phyloP scores from a whole-genome alignment of 1,140 invertebrate genomes.

The Leptonema lineaticorne region DNA sequence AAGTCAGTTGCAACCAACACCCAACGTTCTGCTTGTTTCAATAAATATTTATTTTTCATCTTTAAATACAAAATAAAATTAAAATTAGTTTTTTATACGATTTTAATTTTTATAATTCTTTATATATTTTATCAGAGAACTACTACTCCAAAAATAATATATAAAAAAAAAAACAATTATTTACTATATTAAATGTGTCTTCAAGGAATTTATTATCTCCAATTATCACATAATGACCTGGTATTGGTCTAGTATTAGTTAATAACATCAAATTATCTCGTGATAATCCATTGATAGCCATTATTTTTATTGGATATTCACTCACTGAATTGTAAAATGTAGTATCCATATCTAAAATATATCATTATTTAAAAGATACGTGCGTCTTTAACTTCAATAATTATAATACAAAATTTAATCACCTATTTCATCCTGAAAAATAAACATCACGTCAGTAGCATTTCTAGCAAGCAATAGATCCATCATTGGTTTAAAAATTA shows the following conservation, averaged over 20 bases:
- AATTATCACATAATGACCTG: constrained; percentile 60
- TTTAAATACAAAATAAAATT: not conserved
- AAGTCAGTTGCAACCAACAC: constrained; percentile 51
- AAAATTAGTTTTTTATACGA: not conserved
- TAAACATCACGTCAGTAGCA: constrained; percentile 71
- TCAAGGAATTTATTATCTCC: constrained; percentile 47
- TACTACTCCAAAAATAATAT: too few relatives aligned
- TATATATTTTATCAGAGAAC: not conserved
- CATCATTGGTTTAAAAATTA: constrained; percentile 65
- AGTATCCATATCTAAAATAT: constrained; percentile 60
- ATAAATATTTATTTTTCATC: constrained; percentile 46
- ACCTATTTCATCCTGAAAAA: constrained; percentile 69
- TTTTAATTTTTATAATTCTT: not conserved
- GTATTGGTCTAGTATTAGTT: constrained; percentile 63
- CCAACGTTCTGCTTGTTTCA: constrained; percentile 49
- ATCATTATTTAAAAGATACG: not conserved
- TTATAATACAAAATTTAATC: not conserved
- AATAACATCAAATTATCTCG: constrained; percentile 54
- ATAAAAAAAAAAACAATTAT: constrained; percentile 9
- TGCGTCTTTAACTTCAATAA: too few relatives aligned
- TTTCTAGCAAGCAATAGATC: constrained; percentile 65
- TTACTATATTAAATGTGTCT: constrained; percentile 50
- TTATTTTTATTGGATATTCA: constrained; percentile 60
- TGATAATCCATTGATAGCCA: constrained; percentile 61
- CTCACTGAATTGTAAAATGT: constrained; percentile 64